Conservation (phyloP, 2,797 vertebrate genomes). For the Gymnoscopelus microlampas region DNA sequence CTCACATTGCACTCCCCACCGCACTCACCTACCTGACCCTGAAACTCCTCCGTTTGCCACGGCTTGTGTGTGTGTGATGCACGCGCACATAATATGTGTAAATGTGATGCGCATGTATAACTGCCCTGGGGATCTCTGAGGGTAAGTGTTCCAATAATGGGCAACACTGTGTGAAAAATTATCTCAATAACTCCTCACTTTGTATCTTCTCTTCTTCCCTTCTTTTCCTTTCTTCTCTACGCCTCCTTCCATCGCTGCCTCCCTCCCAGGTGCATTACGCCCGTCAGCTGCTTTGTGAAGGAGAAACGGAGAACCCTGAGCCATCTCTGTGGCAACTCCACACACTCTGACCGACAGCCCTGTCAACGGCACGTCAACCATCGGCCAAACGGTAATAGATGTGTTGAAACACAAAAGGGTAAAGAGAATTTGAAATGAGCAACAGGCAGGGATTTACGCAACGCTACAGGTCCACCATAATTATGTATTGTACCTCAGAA, state of each 20-base stretch:
- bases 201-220: neutral
- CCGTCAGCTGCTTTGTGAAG: conserved; percentile 37
- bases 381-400: conserved; percentile 34
- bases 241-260: conserved; percentile 17
- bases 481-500: too few species aligned
- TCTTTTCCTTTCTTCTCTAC: neutral
- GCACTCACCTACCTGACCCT: conserved; percentile 56
- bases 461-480: too few species aligned
- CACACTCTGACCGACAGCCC: conserved; percentile 47
- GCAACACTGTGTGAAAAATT: conserved; percentile 36
- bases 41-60: conserved; percentile 39
- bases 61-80: conserved; percentile 5
- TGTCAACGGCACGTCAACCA: conserved; percentile 46
- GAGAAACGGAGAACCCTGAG: conserved; percentile 38
- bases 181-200: conserved; percentile 30
- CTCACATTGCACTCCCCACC: conserved; percentile 39
- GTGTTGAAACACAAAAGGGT: conserved; percentile 5
- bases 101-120: conserved; percentile 5
- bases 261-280: conserved; percentile 46
- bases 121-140: conserved; percentile 21
- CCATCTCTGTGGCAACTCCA: conserved; percentile 47
- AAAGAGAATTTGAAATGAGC: conserved; percentile 6
- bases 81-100: neutral
- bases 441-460: too few species aligned
- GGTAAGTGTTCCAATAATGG: conserved; percentile 51